Evolutionary conservation across 2,888 invertebrate species (phyloP).

Genomic region (Agrypnus murinus): DNA sequence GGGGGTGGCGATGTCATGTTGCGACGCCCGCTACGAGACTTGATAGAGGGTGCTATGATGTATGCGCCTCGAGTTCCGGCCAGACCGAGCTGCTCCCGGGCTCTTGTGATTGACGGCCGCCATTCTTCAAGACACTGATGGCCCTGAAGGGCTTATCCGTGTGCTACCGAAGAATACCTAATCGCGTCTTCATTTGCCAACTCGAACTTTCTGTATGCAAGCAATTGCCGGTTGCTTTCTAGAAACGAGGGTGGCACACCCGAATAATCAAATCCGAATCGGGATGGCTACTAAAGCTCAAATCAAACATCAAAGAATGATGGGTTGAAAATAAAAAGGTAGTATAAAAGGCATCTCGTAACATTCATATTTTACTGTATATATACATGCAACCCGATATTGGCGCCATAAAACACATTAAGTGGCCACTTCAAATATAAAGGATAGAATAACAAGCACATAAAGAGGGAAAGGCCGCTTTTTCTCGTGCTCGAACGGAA

Average conservation of each 20-base stretch:
- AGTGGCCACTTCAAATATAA: constrained; percentile 69
- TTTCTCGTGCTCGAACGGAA: constrained; percentile 65
- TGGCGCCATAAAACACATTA: constrained; percentile 68
- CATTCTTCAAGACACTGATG: constrained; percentile 53
- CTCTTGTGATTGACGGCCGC: constrained; percentile 55
- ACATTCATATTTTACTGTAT: constrained; percentile 64
- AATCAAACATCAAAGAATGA: constrained; percentile 52
- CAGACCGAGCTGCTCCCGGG: constrained; percentile 49
- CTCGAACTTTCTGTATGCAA: constrained; percentile 24
- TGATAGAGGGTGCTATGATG: constrained; percentile 51
- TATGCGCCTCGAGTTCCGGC: constrained; percentile 48
- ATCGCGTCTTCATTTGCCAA: constrained; percentile 44
- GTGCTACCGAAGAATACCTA: constrained; percentile 48
- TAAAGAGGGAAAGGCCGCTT: constrained; percentile 65
- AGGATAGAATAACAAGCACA: constrained; percentile 69
- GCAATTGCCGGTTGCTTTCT: constrained; percentile 22
- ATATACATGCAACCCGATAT: constrained; percentile 67
- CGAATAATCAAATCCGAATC: constrained; percentile 31
- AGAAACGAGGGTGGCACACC: neutral
- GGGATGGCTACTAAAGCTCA: constrained; percentile 41
- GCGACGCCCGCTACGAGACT: constrained; percentile 41
- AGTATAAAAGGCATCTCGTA: constrained; percentile 51
- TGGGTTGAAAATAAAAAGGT: constrained; percentile 48
- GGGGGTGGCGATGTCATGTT: constrained; percentile 43
- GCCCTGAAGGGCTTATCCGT: constrained; percentile 49